Conservation (phyloP, 2,113 vertebrate species). For the Phalacrocorax pelagicus region DNA sequence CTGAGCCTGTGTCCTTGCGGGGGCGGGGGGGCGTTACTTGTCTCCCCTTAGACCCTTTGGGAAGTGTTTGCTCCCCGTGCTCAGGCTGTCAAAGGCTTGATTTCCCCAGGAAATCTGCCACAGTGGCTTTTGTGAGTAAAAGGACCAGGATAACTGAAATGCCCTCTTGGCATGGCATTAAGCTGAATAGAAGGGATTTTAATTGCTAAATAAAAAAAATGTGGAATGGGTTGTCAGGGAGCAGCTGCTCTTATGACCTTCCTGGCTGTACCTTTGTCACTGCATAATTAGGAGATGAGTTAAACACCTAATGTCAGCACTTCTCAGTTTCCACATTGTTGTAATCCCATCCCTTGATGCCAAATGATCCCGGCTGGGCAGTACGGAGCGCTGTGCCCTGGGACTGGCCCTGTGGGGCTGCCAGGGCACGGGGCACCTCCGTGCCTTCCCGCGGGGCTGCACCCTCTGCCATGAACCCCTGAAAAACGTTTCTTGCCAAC, state of each 20-base stretch:
- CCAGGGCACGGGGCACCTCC: not conserved
- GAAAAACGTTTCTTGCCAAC: rapidly evolving
- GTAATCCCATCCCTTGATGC: not conserved
- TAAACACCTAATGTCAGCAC: not conserved
- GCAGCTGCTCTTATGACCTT: not conserved
- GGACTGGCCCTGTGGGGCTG: not conserved
- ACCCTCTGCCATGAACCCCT: not conserved
- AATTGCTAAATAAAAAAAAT: not conserved
- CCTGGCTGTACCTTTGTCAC: not conserved
- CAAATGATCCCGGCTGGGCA: rapidly evolving
- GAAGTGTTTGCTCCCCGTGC: rapidly evolving
- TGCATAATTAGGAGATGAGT: not conserved
- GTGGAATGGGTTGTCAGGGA: not conserved
- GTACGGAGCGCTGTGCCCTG: not conserved
- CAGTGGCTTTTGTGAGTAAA: not conserved
- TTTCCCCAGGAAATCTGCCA: rapidly evolving
- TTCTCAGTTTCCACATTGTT: not conserved
- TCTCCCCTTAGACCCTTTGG: rapidly evolving
- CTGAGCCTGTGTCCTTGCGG: not conserved
- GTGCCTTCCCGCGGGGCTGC: rapidly evolving
- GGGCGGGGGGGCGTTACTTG: rapidly evolving
- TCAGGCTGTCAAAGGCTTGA: rapidly evolving
- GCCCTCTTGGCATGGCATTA: rapidly evolving
- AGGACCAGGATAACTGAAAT: not conserved
- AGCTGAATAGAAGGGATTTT: not conserved